Base-by-base conservation (phyloP, 1,140 invertebrate genomes). In the Zaprionus capensis region DNA sequence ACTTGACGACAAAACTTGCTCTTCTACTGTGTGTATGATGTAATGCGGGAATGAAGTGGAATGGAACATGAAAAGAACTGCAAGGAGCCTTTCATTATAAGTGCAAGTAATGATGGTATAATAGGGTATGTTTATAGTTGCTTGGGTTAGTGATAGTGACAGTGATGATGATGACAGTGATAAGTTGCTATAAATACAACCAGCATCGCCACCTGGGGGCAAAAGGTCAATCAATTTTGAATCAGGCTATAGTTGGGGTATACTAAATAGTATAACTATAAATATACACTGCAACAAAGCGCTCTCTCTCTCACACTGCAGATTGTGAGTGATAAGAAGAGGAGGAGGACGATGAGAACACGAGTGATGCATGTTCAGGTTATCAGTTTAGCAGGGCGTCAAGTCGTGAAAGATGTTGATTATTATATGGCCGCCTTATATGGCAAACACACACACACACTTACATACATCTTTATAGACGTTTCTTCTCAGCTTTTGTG, bases 251-350 rank as follows among this genome's bases (percentile, higher is more conserved):
- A 11, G 9, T 49, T 17, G 11, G n/a, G n/a, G 17, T 20, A 49
- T 49, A 49, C 46, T 5, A 11, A 17, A 5, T 46, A 24, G 12
- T 24, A 11, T 51, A 20, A 11, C 46, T 51, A 51, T 41, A 20
- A 28, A 34, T 51, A 62, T 62, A 64, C 26, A 22, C 34, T 49
- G 64, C 26, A 57, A 14, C 63, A 26, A 26, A 38, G 24, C 28
- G 28, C 49, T 17, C 15, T 12, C 7, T 36, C 55, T 49, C 15
- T 14, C 36, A 7, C 28, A 15, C 12, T 7, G 20, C 22, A 82
- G 80, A 82, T 82, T 73, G n/a, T 55, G 55, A 68, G 71, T 72
- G 81, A 82, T 82, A 82, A 72, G 58, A 22, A 36, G 41, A 46
- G 15, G 68, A 34, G 31, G 31, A 34, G 9, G 31, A 34, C 31